Conservation (phyloP, 2,113 vertebrate species). For the Holacanthus passer region DNA sequence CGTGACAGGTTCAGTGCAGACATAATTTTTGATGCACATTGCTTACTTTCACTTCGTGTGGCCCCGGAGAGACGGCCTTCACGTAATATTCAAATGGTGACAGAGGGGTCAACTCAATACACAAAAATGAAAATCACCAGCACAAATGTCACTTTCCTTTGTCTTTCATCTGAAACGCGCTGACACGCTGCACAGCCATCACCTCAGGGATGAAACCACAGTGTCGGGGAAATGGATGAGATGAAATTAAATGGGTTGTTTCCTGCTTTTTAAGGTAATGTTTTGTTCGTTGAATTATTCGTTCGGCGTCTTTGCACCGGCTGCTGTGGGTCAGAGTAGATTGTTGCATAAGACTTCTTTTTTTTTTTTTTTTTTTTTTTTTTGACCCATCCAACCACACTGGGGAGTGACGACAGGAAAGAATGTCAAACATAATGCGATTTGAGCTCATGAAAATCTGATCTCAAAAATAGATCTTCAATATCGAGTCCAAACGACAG, state of each 20-base stretch:
- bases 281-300: conserved; percentile 38
- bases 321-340: background rate
- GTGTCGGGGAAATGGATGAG: conserved; percentile 10
- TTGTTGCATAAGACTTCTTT: background rate
- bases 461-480: conserved; percentile 4
- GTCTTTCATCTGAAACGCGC: conserved; percentile 44
- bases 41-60: conserved; percentile 6
- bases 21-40: conserved; percentile 2
- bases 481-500: conserved; percentile 3
- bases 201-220: conserved; percentile 31
- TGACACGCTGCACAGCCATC: conserved; percentile 33
- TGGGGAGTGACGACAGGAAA: background rate
- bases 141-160: conserved; percentile 60
- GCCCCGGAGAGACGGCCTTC: conserved; percentile 27
- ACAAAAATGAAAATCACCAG: conserved; percentile 51
- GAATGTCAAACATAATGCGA: background rate
- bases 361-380: too few species aligned
- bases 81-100: conserved; percentile 38
- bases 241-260: conserved; percentile 2
- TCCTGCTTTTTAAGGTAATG: conserved; percentile 16
- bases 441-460: conserved; percentile 8
- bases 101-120: conserved; percentile 47
- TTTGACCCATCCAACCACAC: background rate
- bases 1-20: background rate
- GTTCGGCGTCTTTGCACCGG: background rate